Evolutionary conservation across 2,113 vertebrate species (phyloP), one percentile per base, ranked within the genome.

Genomic region (Merops nubicus): DNA sequence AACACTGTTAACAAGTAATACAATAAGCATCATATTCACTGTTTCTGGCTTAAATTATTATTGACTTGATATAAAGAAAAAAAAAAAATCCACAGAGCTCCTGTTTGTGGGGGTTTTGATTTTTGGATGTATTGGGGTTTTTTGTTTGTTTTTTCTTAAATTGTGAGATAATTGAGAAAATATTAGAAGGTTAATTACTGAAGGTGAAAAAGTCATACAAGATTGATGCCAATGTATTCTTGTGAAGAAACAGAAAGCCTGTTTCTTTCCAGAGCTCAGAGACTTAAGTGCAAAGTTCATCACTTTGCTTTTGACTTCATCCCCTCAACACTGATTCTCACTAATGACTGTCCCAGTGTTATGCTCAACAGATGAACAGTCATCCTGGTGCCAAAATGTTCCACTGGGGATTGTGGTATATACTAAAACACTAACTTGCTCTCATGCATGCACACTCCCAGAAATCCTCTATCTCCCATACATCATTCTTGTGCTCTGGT

Each of bases 221-320:
- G 70, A 87, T 26, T 89, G 31, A 86, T 89, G 38, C 65, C 34
- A 87, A 6, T 48, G 16, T 93, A 65, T 93, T 91, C 72, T 86
- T 79, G 59, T 18, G 47, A 97, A 93, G 70, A 96, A 93, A 48
- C 69, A 88, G 68, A 95, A 93, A 85, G 53, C 64, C 85, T 92
- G 13, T 76, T 92, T 92, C 88, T 57, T 69, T 78, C 43, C 51
- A 97, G 80, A 92, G 72, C 75, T 93, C 70, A 78, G 56, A 80
- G 83, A 8, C 91, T 65, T 26, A 91, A 94, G 77, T 74, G 65
- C 81, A 94, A 97, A 96, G 80, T 92, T 97, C 94, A 88, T n/a
- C 8, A 43, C 38, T 92, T 83, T 91, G 36, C 70, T 74, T 82
- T 89, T 86, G 70, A 70, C 54, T 89, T 76, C n/a, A 40, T 88